Evolutionary conservation across 2,888 invertebrate species (phyloP).

Genomic region (Melanotus villosus): DNA sequence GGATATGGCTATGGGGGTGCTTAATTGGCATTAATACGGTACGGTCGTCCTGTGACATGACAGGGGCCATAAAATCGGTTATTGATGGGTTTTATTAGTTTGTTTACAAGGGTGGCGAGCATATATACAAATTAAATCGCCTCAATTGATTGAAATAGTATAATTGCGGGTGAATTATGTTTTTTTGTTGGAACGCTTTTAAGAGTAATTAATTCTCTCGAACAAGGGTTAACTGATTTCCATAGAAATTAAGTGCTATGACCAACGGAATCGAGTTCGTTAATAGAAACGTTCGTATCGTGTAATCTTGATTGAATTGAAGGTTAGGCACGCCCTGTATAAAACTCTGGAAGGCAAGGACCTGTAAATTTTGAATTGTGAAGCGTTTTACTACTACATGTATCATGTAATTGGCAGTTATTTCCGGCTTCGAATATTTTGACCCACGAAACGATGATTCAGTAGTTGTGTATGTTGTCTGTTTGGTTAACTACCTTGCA

Average conservation of each 20-base stretch:
- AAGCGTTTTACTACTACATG: background rate
- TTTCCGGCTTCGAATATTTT: background rate
- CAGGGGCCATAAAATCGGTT: slow-evolving; percentile 35
- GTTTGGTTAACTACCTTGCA: background rate
- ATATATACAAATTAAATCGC: slow-evolving; percentile 20
- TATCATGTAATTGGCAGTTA: background rate
- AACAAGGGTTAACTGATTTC: slow-evolving; percentile 9
- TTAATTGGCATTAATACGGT: slow-evolving; percentile 42
- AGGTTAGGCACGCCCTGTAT: slow-evolving; percentile 2
- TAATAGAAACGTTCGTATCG: slow-evolving; percentile 24
- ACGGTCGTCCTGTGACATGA: slow-evolving; percentile 8
- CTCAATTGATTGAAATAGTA: slow-evolving; percentile 23
- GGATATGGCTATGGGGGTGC: slow-evolving; percentile 36
- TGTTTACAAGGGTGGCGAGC: slow-evolving; percentile 33
- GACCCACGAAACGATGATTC: slow-evolving; percentile 13
- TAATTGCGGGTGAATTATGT: background rate
- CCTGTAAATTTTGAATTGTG: background rate
- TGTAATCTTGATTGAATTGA: slow-evolving; percentile 21
- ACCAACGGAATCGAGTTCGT: background rate
- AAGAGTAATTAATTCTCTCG: background rate
- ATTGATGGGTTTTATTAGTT: slow-evolving; percentile 40
- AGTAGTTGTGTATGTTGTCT: background rate
- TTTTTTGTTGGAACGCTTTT: background rate
- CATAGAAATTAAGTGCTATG: slow-evolving; percentile 14
- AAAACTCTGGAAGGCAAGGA: background rate